Percentiles rank a stretch among this genome's conserved stretches.
These are phyloP conservation scores for Crotalus horridus DNA, from an alignment of 2,113 vertebrate genomes.

Conservation along the genomic window DNA sequence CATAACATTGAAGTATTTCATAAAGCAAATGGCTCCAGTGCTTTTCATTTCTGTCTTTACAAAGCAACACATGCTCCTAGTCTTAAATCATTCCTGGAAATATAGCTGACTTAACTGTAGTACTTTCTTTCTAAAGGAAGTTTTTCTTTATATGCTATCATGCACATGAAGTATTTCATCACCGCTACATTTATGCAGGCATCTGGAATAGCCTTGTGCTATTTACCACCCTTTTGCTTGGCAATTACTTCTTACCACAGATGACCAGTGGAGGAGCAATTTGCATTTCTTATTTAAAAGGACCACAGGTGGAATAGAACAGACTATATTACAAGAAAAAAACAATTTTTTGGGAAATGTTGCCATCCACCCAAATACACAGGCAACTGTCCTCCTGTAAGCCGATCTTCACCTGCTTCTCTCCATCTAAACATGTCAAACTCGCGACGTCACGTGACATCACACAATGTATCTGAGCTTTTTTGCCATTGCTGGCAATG, in stretches of 20 bases:
- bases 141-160: background rate
- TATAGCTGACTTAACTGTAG: background rate
- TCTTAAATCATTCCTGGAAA: background rate
- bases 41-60: background rate
- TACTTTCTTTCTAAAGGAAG: background rate
- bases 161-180: background rate
- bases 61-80: background rate
- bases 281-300: constrained; percentile 26
- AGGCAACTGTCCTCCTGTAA: background rate
- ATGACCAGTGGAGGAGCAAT: constrained; percentile 20
- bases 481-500: too few relatives aligned
- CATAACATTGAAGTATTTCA: background rate
- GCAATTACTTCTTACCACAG: constrained; percentile 31
- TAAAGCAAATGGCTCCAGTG: background rate
- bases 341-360: background rate
- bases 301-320: constrained; percentile 9
- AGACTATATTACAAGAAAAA: background rate
- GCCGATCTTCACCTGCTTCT: background rate
- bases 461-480: too few relatives aligned
- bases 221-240: background rate
- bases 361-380: background rate
- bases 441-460: too few relatives aligned
- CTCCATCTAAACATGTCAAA: background rate
- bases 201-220: background rate
- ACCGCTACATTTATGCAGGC: background rate